Base-by-base conservation (phyloP, 2,888 invertebrate genomes). In the Drosophila ustulata region DNA sequence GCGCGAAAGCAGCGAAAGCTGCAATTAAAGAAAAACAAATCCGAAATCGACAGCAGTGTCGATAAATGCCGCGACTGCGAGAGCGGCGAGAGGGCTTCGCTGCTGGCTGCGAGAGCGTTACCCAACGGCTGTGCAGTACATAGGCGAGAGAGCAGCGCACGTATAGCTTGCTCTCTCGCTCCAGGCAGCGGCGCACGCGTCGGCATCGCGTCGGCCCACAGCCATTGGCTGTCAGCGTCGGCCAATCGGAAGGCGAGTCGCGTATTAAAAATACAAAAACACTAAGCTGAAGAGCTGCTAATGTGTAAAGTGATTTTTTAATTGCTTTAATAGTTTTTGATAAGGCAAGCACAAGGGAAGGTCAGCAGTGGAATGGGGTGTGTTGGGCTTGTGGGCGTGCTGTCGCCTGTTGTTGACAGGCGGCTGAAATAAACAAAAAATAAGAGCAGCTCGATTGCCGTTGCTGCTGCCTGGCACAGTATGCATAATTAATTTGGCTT, bases 401-500 rank as follows among this genome's bases (percentile, higher is more conserved):
- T 58, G 68, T 37, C 56, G 56, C 50, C 53, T 79, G 78, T 45
- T 67, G 70, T 46, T 80, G 84, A 80, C 77, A 76, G 69, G 58
- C 59, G 18, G 53, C 58, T 62, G 18, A 47, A 55, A 57, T 37
- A n/a, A 30, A 47, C 30, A 26, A 55, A 13, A 26, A 30, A 46
- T 46, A 23, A 61, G 28, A 43, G 30, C 9, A 47, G 52, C 66
- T 37, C 7, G 53, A 63, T 37, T 56, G 46, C 39, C 43, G 51
- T 41, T 65, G 57, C 13, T 65, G 62, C 30, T 55, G 58, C 49
- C 62, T 77, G 71, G 51, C 67, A 55, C 64, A 77, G 88, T 76
- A 88, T 88, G 89, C 89, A 88, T 88, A 89, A 88, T 89, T 88
- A 86, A 89, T 89, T 88, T 76, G 67, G 82, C 87, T 86, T 88